Evolutionary conservation across 2,888 invertebrate genomes (phyloP), one percentile per base, ranked within the genome.

Genomic region (Ectemnius continuus): DNA sequence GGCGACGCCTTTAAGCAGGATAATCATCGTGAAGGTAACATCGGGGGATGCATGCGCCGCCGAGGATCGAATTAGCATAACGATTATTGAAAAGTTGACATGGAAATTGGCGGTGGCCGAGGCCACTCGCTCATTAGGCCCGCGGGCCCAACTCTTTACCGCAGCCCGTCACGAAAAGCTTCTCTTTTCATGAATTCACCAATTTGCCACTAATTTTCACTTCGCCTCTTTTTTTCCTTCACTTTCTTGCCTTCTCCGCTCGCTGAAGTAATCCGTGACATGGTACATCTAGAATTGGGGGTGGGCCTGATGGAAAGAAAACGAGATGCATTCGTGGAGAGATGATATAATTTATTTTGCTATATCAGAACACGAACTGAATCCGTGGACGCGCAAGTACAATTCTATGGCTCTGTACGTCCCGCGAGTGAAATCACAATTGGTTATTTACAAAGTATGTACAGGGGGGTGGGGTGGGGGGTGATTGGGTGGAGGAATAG

Each of bases 331-430:
- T 52, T 79, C 74, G 63, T 85, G 67, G 82, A 83, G 83, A 82
- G 83, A 81, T 86, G 86, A 86, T 89, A 88, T 89, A 89, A 89
- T 89, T 89, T 89, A 89, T 89, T 88, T 87, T 81, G 83, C 88
- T 89, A 88, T 88, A 88, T 88, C 88, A 86, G 85, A 89, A 89
- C 88, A 88, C 88, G 88, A 88, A 88, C 87, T 85, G 86, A 87
- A 85, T 87, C 84, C 82, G 83, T 83, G 82, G 83, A 86, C 84
- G 77, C 80, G 71, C 82, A 36, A 36, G 83, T 88, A 86, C 85
- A 84, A 84, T 86, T 82, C 84, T 86, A 86, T 79, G 81, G 74
- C 79, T 86, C 82, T 79, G 83, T 82, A 85, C 82, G 84, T 84
- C 36, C 36, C 36, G 11, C 86, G 78, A 87, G 84, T 86, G 82